Percentiles rank a stretch among this genome's conserved stretches.
Conservation (phyloP, 2,888 invertebrate genomes). For the Tenthredo amoena region DNA sequence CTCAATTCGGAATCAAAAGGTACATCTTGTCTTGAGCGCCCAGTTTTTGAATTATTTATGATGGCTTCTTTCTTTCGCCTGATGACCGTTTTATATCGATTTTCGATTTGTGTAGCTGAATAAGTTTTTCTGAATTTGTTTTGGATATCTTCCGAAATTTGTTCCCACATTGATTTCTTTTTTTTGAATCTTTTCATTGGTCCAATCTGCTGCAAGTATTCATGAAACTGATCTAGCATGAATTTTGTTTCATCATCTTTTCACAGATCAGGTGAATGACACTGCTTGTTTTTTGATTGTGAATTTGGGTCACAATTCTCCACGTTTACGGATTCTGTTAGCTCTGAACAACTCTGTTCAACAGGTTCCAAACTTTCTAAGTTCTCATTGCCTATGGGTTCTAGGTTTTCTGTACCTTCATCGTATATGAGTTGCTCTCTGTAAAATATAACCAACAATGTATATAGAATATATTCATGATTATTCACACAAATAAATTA, state of each 20-base stretch:
- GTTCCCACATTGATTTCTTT: slow-evolving; percentile 58
- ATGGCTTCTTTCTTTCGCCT: slow-evolving; percentile 59
- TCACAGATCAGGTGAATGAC: background rate
- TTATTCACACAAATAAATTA: background rate
- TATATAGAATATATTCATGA: background rate
- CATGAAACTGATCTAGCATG: background rate
- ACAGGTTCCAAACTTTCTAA: background rate
- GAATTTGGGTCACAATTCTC: background rate
- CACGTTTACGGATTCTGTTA: background rate
- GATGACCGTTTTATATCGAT: slow-evolving; percentile 59
- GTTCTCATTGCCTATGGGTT: background rate
- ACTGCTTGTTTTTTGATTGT: background rate
- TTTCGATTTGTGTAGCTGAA: slow-evolving; percentile 56
- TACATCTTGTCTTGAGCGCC: slow-evolving; percentile 52
- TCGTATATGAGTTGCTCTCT: background rate
- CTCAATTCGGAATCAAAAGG: slow-evolving; percentile 59
- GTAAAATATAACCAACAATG: background rate
- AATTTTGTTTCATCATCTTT: background rate
- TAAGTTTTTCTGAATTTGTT: slow-evolving; percentile 31
- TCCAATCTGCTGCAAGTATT: slow-evolving; percentile 42
- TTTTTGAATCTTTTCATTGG: slow-evolving; percentile 56
- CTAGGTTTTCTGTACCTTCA: background rate
- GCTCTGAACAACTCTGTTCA: background rate
- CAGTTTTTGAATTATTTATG: slow-evolving; percentile 57
- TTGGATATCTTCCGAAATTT: slow-evolving; percentile 55